Evolutionary conservation across 2,888 invertebrate species (phyloP).

Genomic region (Lithophane socia): DNA sequence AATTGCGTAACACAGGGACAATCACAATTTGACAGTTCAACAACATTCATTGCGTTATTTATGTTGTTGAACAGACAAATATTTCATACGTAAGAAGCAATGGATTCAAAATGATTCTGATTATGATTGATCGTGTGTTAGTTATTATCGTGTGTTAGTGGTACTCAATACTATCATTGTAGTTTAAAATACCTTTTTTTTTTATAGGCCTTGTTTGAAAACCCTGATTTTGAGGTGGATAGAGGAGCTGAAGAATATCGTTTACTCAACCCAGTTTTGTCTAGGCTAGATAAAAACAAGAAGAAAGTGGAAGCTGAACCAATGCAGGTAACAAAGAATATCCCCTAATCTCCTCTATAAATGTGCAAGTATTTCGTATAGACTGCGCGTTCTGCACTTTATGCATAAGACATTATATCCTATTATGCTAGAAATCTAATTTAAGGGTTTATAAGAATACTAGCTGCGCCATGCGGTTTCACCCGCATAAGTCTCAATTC

Average conservation of each 20-base stretch:
- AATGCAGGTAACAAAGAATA: constrained; percentile 80
- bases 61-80: no score
- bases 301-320: constrained; percentile 89
- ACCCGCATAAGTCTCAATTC: no score
- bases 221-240: constrained; percentile 98
- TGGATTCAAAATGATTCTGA: no score
- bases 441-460: background rate
- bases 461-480: no score
- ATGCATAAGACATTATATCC: background rate
- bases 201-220: constrained; percentile 94
- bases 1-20: no score
- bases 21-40: no score
- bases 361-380: background rate
- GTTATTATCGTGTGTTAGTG: no score
- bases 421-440: background rate
- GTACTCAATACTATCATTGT: background rate
- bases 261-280: constrained; percentile 96
- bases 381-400: background rate
- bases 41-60: no score
- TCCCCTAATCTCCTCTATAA: background rate
- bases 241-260: constrained; percentile 96
- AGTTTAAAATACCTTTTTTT: constrained; percentile 11
- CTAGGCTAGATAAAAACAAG: constrained; percentile 94
- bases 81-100: no score
- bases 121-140: no score